These are phyloP conservation scores for Coptotermes formosanus DNA, from an alignment of 1,140 invertebrate genomes.

Conservation along the genomic window DNA sequence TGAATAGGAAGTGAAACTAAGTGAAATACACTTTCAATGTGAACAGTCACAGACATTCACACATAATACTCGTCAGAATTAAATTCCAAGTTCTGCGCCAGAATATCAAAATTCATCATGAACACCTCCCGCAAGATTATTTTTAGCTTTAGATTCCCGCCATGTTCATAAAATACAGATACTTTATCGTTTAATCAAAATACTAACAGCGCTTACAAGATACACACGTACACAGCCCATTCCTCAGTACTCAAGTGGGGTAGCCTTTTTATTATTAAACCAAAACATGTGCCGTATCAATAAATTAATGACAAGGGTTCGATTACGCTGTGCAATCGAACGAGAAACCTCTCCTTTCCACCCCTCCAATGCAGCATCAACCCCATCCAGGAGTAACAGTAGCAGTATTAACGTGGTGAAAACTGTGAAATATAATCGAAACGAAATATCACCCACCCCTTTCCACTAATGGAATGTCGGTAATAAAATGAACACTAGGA, in stretches of 20 bases:
- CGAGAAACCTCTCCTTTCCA: not conserved
- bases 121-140: too few species aligned
- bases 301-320: not conserved
- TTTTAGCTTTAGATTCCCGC: not conserved
- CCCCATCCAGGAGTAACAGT: not conserved
- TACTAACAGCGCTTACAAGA: not conserved
- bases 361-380: not conserved
- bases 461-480: constrained; percentile 7
- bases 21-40: too few species aligned
- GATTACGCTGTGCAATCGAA: constrained; percentile 5
- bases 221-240: not conserved
- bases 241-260: not conserved
- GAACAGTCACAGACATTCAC: too few species aligned
- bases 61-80: too few species aligned
- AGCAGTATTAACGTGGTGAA: constrained; percentile 2
- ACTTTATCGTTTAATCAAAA: not conserved
- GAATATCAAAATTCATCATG: too few species aligned
- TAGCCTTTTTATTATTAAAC: not conserved
- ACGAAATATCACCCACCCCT: constrained; percentile 13
- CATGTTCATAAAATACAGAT: not conserved
- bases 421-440: constrained; percentile 17
- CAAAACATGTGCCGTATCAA: not conserved
- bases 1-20: too few species aligned
- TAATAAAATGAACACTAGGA: constrained; percentile 19
- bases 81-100: too few species aligned